Conservation (phyloP, 1,140 invertebrate species). For the Antheraea mylitta region DNA sequence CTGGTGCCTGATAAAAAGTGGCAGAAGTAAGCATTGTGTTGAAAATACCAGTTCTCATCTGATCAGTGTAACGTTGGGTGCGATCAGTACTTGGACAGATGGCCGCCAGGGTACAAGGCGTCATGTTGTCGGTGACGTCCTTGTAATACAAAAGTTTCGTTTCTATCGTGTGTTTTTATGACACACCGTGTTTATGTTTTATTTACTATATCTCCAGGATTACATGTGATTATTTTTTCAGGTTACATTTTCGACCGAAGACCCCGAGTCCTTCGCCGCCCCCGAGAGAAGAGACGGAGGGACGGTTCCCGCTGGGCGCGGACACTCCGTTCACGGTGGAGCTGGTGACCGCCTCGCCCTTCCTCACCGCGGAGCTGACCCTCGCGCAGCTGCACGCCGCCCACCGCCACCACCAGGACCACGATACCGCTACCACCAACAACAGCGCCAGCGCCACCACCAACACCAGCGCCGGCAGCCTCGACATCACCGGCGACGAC, state of each 20-base stretch:
- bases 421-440: too few relatives aligned
- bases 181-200: too few relatives aligned
- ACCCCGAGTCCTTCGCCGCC: conserved; percentile 75
- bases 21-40: too few relatives aligned
- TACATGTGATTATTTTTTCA: conserved; percentile 31
- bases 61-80: too few relatives aligned
- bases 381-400: conserved; percentile 31
- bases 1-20: too few relatives aligned
- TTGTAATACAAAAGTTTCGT: too few relatives aligned
- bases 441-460: conserved; percentile 74
- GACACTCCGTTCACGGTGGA: conserved; percentile 81
- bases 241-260: conserved; percentile 89
- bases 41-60: too few relatives aligned
- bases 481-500: conserved; percentile 42
- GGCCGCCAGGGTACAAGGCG: too few relatives aligned
- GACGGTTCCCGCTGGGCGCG: conserved; percentile 68
- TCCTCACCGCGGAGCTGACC: not conserved
- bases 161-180: too few relatives aligned
- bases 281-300: conserved; percentile 44
- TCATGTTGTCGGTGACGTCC: too few relatives aligned
- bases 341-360: conserved; percentile 46
- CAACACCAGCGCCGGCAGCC: conserved; percentile 59
- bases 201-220: too few relatives aligned
- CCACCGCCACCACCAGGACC: conserved; percentile 40
- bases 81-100: too few relatives aligned